These are phyloP conservation scores for Choloepus hoffmanni DNA, from an alignment of 2,113 vertebrate genomes.

Conservation along the genomic window DNA sequence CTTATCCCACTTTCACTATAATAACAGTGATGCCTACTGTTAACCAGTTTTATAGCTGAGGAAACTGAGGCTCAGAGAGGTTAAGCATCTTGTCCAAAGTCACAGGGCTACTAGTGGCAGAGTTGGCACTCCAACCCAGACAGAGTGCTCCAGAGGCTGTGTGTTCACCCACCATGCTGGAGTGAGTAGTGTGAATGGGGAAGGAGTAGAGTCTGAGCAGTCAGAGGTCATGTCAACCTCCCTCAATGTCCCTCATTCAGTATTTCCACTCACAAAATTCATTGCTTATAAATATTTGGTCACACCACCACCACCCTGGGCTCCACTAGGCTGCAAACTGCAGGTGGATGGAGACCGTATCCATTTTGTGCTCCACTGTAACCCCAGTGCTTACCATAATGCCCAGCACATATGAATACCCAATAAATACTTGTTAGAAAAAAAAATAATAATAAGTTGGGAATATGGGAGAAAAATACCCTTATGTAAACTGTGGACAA, in stretches of 20 bases:
- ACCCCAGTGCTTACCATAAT: neutral
- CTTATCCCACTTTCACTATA: neutral
- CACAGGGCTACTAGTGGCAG: neutral
- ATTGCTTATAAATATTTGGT: neutral
- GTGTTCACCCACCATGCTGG: neutral
- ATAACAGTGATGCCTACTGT: neutral
- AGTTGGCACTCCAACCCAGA: neutral
- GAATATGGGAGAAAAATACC: no score
- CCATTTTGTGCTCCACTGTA: neutral
- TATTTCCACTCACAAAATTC: neutral
- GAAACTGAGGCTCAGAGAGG: neutral
- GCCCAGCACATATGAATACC: neutral
- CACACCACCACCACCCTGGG: neutral
- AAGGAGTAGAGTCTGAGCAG: neutral
- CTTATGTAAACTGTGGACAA: no score
- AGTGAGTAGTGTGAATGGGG: neutral
- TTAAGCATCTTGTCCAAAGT: neutral
- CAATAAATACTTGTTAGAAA: neutral
- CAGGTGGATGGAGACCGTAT: neutral
- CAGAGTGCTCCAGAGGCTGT: neutral
- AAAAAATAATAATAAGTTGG: neutral
- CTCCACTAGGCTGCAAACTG: neutral
- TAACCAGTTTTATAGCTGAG: neutral
- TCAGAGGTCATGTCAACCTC: neutral
- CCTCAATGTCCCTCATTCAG: neutral